A percentile compares a stretch with the other conserved stretches of the same genome.
Conservation (phyloP, 2,797 vertebrate species). For the Helarctos malayanus region DNA sequence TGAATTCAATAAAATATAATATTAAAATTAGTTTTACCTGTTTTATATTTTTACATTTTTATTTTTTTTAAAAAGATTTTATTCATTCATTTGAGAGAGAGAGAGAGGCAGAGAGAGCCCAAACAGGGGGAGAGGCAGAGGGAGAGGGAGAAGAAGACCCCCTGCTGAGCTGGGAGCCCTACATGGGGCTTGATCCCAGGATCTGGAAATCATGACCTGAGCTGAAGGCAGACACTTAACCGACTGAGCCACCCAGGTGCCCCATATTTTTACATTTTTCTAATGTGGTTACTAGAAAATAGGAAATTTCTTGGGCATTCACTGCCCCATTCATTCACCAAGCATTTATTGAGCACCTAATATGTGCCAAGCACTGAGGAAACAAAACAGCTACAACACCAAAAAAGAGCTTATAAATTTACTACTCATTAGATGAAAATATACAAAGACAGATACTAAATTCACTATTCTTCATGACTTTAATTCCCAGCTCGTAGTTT, state of each 20-base stretch:
- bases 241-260: not conserved
- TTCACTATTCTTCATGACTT: not conserved
- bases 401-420: not conserved
- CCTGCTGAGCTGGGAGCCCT: too few species aligned
- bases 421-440: not conserved
- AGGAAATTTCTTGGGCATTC: not conserved
- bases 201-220: not conserved
- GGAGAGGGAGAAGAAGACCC: not conserved
- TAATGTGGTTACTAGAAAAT: not conserved
- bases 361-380: not conserved
- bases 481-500: not conserved
- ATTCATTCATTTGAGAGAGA: not conserved
- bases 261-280: not conserved
- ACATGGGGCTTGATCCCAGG: not conserved
- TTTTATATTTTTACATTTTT: conserved; percentile 17
- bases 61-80: not conserved
- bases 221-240: not conserved
- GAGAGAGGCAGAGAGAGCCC: not conserved
- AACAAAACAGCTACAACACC: not conserved
- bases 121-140: not conserved
- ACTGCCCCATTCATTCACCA: not conserved
- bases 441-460: not conserved
- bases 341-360: not conserved
- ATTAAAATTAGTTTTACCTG: conserved; percentile 42
- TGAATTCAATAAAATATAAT: not conserved